Evolutionary conservation across 2,888 invertebrate species (phyloP).

Genomic region (Anarsia innoxiella): DNA sequence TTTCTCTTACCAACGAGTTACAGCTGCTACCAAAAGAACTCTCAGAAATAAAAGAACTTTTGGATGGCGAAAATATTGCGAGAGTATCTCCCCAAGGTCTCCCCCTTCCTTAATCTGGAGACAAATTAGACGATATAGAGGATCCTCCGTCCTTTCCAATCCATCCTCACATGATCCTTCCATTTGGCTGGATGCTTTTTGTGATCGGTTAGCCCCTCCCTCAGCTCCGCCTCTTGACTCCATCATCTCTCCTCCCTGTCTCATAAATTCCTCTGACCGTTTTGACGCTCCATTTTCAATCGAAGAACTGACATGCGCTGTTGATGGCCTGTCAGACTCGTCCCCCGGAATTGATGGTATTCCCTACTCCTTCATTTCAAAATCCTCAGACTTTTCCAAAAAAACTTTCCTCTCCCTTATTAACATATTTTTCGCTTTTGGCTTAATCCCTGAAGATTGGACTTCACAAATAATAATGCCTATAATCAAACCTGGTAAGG

Average conservation of each 20-base stretch:
- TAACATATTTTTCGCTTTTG: constrained; percentile 7
- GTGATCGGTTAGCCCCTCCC: constrained; percentile 8
- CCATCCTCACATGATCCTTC: constrained; percentile 2
- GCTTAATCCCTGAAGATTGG: constrained; percentile 17
- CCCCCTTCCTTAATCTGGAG: constrained; percentile 12
- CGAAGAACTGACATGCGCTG: constrained; percentile 9
- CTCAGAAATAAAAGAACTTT: constrained; percentile 11
- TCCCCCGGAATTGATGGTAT: constrained; percentile 18
- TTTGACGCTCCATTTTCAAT: constrained; percentile 13
- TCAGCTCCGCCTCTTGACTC: background rate
- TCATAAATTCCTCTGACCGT: background rate
- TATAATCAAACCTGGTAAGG: constrained; percentile 22
- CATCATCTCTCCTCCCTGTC: background rate
- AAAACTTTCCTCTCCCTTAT: background rate
- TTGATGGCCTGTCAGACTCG: constrained; percentile 12
- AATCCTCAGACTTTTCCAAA: background rate
- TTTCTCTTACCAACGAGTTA: constrained; percentile 2
- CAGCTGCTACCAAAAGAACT: constrained; percentile 10
- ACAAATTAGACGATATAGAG: constrained; percentile 8
- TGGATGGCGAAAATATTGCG: constrained; percentile 14
- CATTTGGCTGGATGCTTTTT: constrained; percentile 1
- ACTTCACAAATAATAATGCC: constrained; percentile 22
- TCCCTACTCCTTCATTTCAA: constrained; percentile 16
- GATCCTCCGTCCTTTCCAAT: background rate
- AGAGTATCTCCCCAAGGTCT: constrained; percentile 12